Evolutionary conservation across 2,113 vertebrate genomes (phyloP), one percentile per base, ranked within the genome.

Genomic region (Scomber scombrus): DNA sequence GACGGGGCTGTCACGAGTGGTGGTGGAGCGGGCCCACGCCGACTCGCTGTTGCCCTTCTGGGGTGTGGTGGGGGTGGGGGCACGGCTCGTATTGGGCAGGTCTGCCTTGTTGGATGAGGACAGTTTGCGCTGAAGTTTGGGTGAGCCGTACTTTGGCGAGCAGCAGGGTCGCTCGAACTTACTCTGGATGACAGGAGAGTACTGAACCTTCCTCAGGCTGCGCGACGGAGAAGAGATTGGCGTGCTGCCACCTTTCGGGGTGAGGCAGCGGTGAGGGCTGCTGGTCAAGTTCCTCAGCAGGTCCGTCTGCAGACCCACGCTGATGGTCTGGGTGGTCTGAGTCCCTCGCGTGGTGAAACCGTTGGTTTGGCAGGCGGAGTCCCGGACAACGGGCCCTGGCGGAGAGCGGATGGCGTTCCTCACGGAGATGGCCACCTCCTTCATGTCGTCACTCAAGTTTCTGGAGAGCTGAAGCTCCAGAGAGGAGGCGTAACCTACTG

Each of bases 381-480:
- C 98, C 84, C 95, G 96, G 26, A 96, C 92, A 0, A 86, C 10
- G 0, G 96, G 94, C 56, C 90, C 91, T 0, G 70, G 89, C 0
- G 82, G 90, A 0, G 89, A 93, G 80, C 96, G 96, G 85, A 97
- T 96, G 40, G 96, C 93, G 0, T 96, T 97, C 52, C 97, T 95
- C 43, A 97, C 96, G 0, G 97, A 99, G 89, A 97, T 98, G 11
- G 98, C 98, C 0, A 98, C 98, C 89, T 99, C 98, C 93, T 99
- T 99, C 98, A 99, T 99, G 79, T 99, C 97, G 0, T 99, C 98
- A 0, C 98, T 99, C 96, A 99, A 88, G 91, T 99, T 99, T 85
- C 96, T 96, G 61, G 97, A 96, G 85, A 99, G 93, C 89, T 98
- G 96, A 46, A 99, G 91, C 91, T 94, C 95, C 89, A 97, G 85